These are phyloP conservation scores for Ptychobarbus kaznakovi DNA, from an alignment of 2,797 vertebrate species.

Conservation along the genomic window DNA sequence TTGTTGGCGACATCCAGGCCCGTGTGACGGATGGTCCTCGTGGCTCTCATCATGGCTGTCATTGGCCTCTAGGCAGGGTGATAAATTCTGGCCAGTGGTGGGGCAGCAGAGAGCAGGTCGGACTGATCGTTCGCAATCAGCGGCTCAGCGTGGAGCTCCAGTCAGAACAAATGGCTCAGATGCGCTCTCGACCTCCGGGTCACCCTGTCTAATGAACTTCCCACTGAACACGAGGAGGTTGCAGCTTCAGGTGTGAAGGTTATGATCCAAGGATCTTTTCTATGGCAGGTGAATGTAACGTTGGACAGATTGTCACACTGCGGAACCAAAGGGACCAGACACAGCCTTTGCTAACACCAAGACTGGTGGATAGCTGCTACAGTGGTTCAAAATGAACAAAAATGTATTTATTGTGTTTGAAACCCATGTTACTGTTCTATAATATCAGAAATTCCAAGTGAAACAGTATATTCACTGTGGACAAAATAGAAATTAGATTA, in stretches of 20 bases:
- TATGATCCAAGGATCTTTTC: slow-evolving; percentile 49
- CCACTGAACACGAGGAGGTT: slow-evolving; percentile 32
- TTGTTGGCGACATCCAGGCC: not conserved
- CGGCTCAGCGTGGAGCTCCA: slow-evolving; percentile 31
- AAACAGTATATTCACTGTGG: not conserved
- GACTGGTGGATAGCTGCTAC: not conserved
- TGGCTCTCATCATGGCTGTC: slow-evolving; percentile 58
- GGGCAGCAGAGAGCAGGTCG: slow-evolving; percentile 47
- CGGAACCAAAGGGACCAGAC: slow-evolving; percentile 15
- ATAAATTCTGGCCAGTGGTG: slow-evolving; percentile 59
- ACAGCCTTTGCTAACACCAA: not conserved
- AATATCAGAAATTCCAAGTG: not conserved
- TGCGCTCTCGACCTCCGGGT: slow-evolving; percentile 17
- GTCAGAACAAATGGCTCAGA: slow-evolving; percentile 39
- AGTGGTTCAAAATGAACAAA: not conserved
- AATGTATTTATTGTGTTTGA: not conserved
- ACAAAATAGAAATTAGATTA: not conserved
- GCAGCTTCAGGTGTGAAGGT: slow-evolving; percentile 45
- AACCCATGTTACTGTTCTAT: not conserved
- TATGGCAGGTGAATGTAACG: slow-evolving; percentile 37
- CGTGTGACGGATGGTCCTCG: slow-evolving; percentile 56
- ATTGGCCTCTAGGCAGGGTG: slow-evolving; percentile 49
- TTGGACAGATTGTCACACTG: slow-evolving; percentile 31
- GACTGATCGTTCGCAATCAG: slow-evolving; percentile 44
- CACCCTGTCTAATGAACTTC: slow-evolving; percentile 48